phyloP scores from a whole-genome alignment of 2,113 vertebrate genomes.

The Lophius piscatorius region DNA sequence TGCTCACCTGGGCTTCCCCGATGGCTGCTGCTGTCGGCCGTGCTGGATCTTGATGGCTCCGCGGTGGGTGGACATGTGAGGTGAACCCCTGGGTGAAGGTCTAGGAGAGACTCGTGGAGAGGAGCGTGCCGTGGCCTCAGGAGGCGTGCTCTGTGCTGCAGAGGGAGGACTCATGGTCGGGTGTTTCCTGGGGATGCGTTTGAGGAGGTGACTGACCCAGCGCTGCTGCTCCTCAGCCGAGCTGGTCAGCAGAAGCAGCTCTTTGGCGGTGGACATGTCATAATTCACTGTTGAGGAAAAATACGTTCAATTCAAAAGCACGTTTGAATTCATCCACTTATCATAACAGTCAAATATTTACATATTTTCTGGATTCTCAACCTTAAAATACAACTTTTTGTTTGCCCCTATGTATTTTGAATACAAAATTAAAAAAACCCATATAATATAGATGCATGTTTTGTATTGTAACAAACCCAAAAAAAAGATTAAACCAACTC shows the following conservation, averaged over 20 bases:
- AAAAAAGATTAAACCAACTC: too few species aligned
- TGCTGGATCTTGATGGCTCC: conserved; percentile 78
- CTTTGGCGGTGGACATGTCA: conserved; percentile 95
- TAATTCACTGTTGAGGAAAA: conserved; percentile 90
- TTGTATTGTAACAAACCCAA: too few species aligned
- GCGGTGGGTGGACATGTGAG: conserved; percentile 83
- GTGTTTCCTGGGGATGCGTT: conserved; percentile 93
- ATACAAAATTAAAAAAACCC: too few species aligned
- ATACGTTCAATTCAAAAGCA: too few species aligned
- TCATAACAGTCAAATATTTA: too few species aligned
- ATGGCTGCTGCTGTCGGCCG: conserved; percentile 46
- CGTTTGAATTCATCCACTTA: too few species aligned
- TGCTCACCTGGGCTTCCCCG: conserved; percentile 75
- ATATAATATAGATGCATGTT: too few species aligned
- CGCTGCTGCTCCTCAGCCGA: conserved; percentile 93
- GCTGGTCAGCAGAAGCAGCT: conserved; percentile 90
- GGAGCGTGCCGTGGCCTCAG: neutral
- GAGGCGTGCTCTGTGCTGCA: conserved; percentile 40
- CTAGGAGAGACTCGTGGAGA: conserved; percentile 50
- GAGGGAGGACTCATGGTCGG: conserved; percentile 78
- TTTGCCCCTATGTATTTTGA: too few species aligned
- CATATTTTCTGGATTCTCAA: too few species aligned
- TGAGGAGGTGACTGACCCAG: conserved; percentile 93
- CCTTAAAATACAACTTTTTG: too few species aligned
- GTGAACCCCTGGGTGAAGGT: conserved; percentile 79